Evolutionary conservation across 2,888 invertebrate genomes (phyloP).

Genomic region (Athrips mouffetella): DNA sequence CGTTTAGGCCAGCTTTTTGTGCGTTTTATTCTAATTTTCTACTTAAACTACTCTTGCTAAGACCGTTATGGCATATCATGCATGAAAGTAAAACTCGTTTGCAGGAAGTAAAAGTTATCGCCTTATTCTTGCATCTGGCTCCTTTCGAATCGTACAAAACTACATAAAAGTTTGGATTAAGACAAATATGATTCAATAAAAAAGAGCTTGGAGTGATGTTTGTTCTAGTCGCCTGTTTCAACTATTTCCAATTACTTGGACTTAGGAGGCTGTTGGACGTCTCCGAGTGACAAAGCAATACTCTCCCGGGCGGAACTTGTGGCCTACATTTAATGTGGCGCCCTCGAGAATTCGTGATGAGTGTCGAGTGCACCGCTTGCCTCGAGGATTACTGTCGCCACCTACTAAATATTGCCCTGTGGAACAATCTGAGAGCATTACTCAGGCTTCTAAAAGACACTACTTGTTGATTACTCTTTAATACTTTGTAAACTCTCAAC

Average conservation of each 20-base stretch:
- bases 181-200: too few relatives aligned
- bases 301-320: constrained; percentile 65
- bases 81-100: too few relatives aligned
- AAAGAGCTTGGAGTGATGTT: too few relatives aligned
- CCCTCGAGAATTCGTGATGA: constrained; percentile 73
- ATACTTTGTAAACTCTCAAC: background rate
- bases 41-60: too few relatives aligned
- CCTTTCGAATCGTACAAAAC: too few relatives aligned
- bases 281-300: constrained; percentile 77
- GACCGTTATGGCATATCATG: too few relatives aligned
- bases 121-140: too few relatives aligned
- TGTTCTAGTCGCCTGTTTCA: constrained; percentile 69
- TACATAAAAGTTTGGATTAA: too few relatives aligned
- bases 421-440: constrained; percentile 32
- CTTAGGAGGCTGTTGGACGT: constrained; percentile 70
- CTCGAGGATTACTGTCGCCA: constrained; percentile 55
- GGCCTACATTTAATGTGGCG: constrained; percentile 72
- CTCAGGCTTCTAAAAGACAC: background rate
- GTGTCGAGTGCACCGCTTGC: constrained; percentile 59
- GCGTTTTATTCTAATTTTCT: too few relatives aligned
- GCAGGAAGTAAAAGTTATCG: too few relatives aligned
- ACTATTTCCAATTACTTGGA: constrained; percentile 78
- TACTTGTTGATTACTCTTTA: constrained; percentile 9
- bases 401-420: constrained; percentile 59
- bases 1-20: too few relatives aligned